Base-by-base conservation (phyloP, 1,140 invertebrate genomes). In the Contarinia nasturtii region DNA sequence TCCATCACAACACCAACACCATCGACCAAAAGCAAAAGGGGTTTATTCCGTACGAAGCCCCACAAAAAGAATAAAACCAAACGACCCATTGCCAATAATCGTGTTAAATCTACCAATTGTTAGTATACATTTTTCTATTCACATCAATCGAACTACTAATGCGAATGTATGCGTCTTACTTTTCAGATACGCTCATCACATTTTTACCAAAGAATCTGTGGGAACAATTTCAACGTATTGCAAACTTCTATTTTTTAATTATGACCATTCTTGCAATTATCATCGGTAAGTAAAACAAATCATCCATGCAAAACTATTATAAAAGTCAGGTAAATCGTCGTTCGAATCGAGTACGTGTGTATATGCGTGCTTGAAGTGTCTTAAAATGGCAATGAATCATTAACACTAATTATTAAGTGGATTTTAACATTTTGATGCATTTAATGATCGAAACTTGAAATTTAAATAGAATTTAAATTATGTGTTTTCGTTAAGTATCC, bases 161-260 rank as follows among this genome's bases (percentile, higher is more conserved):
- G n/a, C n/a, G n/a, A n/a, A n/a, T n/a, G n/a, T n/a, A n/a, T n/a
- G n/a, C n/a, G n/a, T n/a, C n/a, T 27, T 27, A 5, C 27, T 5
- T 27, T 27, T 27, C 27, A 27, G 27, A 91, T 57, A 83, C 82
- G 12, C 12, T 80, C 46, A 76, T 80, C 63, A 85, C 75, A 59
- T 90, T 90, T 56, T 50, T 89, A 41, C 83, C 83, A 34, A 84
- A 84, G 63, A 90, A 89, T 67, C 59, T 91, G 27, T 75, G 79
- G 53, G 84, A 89, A 57, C 86, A 91, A 64, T 87, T 91, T 60
- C 70, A 82, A 2, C 69, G 86, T 49, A 67, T 88, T 22, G 85
- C 83, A 19, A 90, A 89, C 65, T 85, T 88, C 54, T 91, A 88
- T 57, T 91, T 91, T 55, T 67, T 89, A 0, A 65, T 77, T 42